A percentile compares a stretch with the other conserved stretches of the same genome.
Evolutionary conservation across 2,797 vertebrate species (phyloP).

Genomic region (Acipenser ruthenus): DNA sequence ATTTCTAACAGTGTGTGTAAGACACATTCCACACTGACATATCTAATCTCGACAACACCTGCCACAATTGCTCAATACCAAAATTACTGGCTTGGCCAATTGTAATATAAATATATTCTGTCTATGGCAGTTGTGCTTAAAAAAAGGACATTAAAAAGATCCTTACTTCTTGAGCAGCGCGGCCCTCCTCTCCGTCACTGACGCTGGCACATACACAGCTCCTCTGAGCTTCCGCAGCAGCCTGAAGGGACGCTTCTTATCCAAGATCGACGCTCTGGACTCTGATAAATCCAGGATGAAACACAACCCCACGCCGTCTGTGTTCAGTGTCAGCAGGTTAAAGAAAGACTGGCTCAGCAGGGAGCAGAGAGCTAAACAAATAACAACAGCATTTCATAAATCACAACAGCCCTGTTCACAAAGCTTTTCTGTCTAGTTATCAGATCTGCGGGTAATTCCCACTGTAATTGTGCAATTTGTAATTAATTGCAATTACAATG

Average conservation of each 20-base stretch:
- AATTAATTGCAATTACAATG: too few species aligned
- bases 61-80: neutral
- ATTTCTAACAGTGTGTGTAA: neutral
- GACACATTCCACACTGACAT: neutral
- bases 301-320: slow-evolving; percentile 43
- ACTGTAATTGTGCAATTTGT: too few species aligned
- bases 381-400: too few species aligned
- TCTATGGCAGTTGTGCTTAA: neutral
- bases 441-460: too few species aligned
- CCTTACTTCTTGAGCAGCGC: slow-evolving; percentile 45
- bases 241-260: slow-evolving; percentile 44
- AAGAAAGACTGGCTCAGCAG: slow-evolving; percentile 14
- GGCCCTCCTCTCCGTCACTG: slow-evolving; percentile 41
- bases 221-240: slow-evolving; percentile 29
- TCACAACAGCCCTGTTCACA: too few species aligned
- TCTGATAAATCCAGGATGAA: slow-evolving; percentile 42
- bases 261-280: slow-evolving; percentile 34
- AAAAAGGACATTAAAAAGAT: neutral
- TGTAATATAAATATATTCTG: neutral
- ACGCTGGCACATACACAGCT: slow-evolving; percentile 38
- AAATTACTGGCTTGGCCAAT: neutral
- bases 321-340: slow-evolving; percentile 17
- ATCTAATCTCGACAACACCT: neutral
- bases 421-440: too few species aligned
- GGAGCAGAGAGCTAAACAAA: too few species aligned